Evolutionary conservation across 92 coral and sea anemone genomes (phyloP), one percentile per base, ranked within the genome.

Genomic region (Epizoanthus rinbou): DNA sequence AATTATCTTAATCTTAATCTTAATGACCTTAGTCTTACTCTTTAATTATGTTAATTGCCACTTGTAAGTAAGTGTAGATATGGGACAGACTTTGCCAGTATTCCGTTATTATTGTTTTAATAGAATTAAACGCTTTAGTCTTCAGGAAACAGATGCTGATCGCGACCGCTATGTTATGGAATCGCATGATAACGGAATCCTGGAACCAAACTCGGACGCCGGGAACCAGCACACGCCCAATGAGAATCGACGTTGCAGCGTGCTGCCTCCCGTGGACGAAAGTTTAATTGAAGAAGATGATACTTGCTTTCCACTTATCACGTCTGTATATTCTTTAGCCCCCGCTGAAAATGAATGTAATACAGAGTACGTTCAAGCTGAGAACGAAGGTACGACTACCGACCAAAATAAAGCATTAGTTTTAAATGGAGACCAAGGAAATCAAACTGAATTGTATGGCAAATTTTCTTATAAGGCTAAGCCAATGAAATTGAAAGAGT

Each of bases 241-340:
- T 41, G 70, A n/a, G 63, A 59, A 69, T 59, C 69, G 45, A 19
- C 13, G 23, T 37, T 37, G 5, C 69, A 28, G 21, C 69, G 14
- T 60, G 0, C 72, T 78, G 37, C 98, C 98, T 17, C 63, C 85
- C 15, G 83, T 93, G 21, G 95, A 92, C 58, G 98, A 93, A 41
- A 88, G 88, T 33, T 75, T 84, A 15, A 87, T 93, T 25, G 93
- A 82, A 21, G 98, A 91, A n/a, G 90, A 87, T 22, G 90, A 91
- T 19, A 87, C 81, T 5, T 91, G 94, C 10, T 66, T 89, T n/a
- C 94, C 93, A 5, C 85, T 90, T 9, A 93, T 93, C 19, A 87
- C 94, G 14, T 92, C 98, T 3, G 98, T 93, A 21, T 93, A 80
- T 73, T 93, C 98, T 24, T 87, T 93, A 54, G 98, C 98, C 41